Percentiles rank a stretch among this genome's conserved stretches.
phyloP scores from a whole-genome alignment of 2,888 invertebrate genomes.

The Glaucopsyche alexis region DNA sequence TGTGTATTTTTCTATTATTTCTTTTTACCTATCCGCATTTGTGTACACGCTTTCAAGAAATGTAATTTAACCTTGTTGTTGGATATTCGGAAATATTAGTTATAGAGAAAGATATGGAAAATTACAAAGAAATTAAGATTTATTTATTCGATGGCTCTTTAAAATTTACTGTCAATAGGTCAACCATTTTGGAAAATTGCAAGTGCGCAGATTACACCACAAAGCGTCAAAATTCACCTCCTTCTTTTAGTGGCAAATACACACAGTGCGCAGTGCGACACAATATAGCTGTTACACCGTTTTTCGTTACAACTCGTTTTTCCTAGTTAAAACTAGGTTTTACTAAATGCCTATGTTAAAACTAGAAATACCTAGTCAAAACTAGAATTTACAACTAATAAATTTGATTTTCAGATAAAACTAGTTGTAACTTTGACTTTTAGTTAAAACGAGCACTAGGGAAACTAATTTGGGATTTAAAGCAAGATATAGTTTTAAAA shows the following conservation, averaged over 20 bases:
- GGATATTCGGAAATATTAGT: not conserved
- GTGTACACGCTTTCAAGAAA: not conserved
- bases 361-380: too few relatives aligned
- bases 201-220: not conserved
- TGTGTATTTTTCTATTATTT: constrained; percentile 48
- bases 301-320: too few relatives aligned
- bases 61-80: not conserved
- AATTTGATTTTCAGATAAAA: too few relatives aligned
- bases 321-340: too few relatives aligned
- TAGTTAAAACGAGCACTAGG: too few relatives aligned
- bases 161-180: constrained; percentile 5
- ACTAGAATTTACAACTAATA: too few relatives aligned
- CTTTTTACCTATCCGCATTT: not conserved
- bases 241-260: not conserved
- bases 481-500: too few relatives aligned
- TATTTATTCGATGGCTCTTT: not conserved
- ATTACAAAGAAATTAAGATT: not conserved
- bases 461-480: too few relatives aligned
- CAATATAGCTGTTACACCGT: too few relatives aligned
- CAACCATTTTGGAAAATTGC: constrained; percentile 15
- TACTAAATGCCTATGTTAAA: too few relatives aligned
- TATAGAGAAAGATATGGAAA: not conserved
- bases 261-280: too few relatives aligned
- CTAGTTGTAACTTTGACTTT: too few relatives aligned
- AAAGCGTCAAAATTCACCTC: not conserved